Evolutionary conservation across 2,888 invertebrate species (phyloP).

Genomic region (Pandemis corylana): DNA sequence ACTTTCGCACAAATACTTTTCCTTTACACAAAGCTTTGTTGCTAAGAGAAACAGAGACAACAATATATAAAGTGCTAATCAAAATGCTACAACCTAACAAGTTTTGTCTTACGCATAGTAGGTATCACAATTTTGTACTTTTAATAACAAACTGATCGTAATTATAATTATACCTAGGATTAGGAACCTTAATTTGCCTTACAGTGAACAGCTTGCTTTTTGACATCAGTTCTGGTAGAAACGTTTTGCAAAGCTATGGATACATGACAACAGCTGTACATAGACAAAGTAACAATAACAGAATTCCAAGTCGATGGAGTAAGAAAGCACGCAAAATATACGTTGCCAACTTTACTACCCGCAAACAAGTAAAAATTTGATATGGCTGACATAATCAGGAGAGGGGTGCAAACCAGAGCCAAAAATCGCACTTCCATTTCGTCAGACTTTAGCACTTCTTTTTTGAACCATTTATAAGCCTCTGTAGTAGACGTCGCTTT

Average conservation of each 20-base stretch:
- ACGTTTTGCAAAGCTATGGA: slow-evolving; percentile 74
- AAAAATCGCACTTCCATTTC: slow-evolving; percentile 86
- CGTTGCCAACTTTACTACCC: slow-evolving; percentile 89
- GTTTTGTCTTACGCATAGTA: neutral
- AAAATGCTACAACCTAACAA: neutral
- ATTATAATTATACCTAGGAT: neutral
- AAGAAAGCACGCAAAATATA: slow-evolving; percentile 86
- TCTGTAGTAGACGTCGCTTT: slow-evolving; percentile 76
- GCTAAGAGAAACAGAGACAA: no score
- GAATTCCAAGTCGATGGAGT: slow-evolving; percentile 67
- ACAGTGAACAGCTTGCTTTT: slow-evolving; percentile 15
- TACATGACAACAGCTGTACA: slow-evolving; percentile 78
- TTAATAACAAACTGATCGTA: neutral
- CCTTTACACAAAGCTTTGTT: no score
- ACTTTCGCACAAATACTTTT: no score
- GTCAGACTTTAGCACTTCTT: slow-evolving; percentile 66
- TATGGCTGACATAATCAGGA: slow-evolving; percentile 91
- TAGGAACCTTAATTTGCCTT: slow-evolving; percentile 8
- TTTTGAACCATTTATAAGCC: slow-evolving; percentile 75
- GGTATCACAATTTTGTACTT: neutral
- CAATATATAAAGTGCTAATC: no score
- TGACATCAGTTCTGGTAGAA: slow-evolving; percentile 65
- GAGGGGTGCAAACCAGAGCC: slow-evolving; percentile 88
- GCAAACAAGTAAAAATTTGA: slow-evolving; percentile 96
- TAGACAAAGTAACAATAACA: slow-evolving; percentile 60